phyloP scores from a whole-genome alignment of 92 coral and sea anemone species.

The Scolanthus callimorphus region DNA sequence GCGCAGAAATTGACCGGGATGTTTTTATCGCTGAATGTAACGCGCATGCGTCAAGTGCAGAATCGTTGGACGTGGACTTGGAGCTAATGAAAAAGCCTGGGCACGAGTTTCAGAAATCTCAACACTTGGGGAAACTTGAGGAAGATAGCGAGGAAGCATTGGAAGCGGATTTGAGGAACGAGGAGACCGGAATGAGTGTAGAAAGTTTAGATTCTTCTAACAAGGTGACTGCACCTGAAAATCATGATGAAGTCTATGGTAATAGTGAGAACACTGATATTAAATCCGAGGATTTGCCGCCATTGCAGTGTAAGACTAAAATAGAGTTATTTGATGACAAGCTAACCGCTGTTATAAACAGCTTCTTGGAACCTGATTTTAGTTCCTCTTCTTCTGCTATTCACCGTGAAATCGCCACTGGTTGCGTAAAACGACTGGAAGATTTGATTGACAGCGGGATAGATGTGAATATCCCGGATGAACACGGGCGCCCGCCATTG shows the following conservation, averaged over 20 bases:
- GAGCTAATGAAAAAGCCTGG: background rate
- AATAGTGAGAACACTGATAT: too few species aligned
- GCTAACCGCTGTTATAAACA: conserved; percentile 7
- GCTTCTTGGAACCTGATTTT: conserved; percentile 24
- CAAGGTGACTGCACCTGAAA: too few species aligned
- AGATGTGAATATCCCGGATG: conserved; percentile 53
- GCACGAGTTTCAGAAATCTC: background rate
- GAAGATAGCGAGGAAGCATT: background rate
- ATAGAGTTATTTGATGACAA: conserved; percentile 8
- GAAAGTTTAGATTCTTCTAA: too few species aligned
- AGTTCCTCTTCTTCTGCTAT: conserved; percentile 35
- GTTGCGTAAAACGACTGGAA: conserved; percentile 23
- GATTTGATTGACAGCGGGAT: conserved; percentile 32
- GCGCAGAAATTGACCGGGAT: background rate
- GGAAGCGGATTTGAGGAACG: background rate
- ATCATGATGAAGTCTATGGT: background rate
- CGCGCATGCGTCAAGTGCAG: background rate
- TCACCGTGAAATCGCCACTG: conserved; percentile 50
- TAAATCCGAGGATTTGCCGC: too few species aligned
- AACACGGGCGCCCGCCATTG: conserved; percentile 52
- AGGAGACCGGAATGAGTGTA: background rate
- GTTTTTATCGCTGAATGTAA: background rate
- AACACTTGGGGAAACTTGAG: conserved; percentile 1
- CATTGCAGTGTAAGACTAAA: too few species aligned
- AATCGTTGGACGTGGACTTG: background rate